Percentiles rank a stretch among this genome's conserved stretches.
phyloP scores from a whole-genome alignment of 2,888 invertebrate genomes.

The Octodonta nipae region DNA sequence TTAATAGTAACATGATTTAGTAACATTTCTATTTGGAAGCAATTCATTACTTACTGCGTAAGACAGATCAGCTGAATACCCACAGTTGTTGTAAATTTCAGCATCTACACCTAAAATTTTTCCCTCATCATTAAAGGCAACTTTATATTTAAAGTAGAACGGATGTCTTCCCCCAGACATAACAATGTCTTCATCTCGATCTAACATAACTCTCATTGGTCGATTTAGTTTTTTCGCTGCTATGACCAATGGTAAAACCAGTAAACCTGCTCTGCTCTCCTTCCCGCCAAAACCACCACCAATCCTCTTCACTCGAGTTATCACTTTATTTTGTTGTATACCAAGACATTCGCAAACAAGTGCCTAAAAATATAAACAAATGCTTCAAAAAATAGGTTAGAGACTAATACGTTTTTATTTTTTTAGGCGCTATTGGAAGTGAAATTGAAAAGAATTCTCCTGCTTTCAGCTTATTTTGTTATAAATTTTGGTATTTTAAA shows the following conservation, averaged over 20 bases:
- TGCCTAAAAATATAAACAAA: constrained; percentile 40
- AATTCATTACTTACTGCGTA: constrained; percentile 57
- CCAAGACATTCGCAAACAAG: constrained; percentile 55
- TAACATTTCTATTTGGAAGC: no score
- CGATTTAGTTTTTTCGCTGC: constrained; percentile 66
- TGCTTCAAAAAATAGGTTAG: no score
- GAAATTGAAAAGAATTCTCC: no score
- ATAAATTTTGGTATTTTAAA: no score
- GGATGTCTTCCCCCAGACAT: constrained; percentile 83
- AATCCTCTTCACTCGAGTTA: constrained; percentile 68
- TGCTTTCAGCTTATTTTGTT: no score
- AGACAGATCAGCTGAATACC: constrained; percentile 72
- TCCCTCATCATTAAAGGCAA: constrained; percentile 63
- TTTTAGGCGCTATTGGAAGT: no score
- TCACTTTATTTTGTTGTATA: constrained; percentile 60
- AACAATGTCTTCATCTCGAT: constrained; percentile 89
- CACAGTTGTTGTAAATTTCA: constrained; percentile 68
- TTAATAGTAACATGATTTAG: no score
- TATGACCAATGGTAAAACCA: constrained; percentile 62
- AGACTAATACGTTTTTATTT: no score
- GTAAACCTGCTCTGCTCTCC: constrained; percentile 57
- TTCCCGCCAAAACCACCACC: constrained; percentile 96
- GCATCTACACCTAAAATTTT: constrained; percentile 59
- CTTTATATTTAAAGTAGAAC: constrained; percentile 72
- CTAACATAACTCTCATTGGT: constrained; percentile 68